phyloP scores from a whole-genome alignment of 2,797 vertebrate species.

The Melanotaenia pygmaea region DNA sequence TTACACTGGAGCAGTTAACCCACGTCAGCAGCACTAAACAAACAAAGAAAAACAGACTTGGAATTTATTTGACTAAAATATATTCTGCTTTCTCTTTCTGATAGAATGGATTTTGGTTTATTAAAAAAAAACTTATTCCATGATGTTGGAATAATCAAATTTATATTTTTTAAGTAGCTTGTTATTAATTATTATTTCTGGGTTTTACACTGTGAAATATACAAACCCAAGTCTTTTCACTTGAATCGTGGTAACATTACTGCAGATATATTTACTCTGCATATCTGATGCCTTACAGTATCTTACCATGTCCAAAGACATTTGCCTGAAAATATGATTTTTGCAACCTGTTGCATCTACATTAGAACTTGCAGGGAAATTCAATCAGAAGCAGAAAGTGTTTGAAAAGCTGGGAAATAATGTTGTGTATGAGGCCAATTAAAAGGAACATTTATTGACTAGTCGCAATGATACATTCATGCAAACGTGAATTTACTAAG shows the following conservation, averaged over 20 bases:
- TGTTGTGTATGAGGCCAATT: background rate
- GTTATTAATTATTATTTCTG: background rate
- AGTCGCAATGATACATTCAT: too few species aligned
- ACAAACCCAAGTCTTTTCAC: too few species aligned
- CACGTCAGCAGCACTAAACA: conserved; percentile 88
- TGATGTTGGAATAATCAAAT: background rate
- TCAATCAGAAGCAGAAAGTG: background rate
- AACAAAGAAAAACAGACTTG: conserved; percentile 1
- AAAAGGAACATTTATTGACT: background rate
- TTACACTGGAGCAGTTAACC: conserved; percentile 93
- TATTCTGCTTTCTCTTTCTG: background rate
- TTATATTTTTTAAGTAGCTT: background rate
- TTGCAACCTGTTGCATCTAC: background rate
- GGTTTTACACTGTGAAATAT: background rate
- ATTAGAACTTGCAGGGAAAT: background rate
- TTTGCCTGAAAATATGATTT: background rate
- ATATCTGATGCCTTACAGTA: background rate
- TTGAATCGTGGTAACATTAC: too few species aligned
- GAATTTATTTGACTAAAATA: background rate
- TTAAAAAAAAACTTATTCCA: background rate
- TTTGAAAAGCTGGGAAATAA: background rate
- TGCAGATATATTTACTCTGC: too few species aligned
- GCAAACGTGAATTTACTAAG: too few species aligned
- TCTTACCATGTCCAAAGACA: background rate
- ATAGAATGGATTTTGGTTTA: background rate